phyloP scores from a whole-genome alignment of 2,888 invertebrate genomes.

The Megalurothrips usitatus region DNA sequence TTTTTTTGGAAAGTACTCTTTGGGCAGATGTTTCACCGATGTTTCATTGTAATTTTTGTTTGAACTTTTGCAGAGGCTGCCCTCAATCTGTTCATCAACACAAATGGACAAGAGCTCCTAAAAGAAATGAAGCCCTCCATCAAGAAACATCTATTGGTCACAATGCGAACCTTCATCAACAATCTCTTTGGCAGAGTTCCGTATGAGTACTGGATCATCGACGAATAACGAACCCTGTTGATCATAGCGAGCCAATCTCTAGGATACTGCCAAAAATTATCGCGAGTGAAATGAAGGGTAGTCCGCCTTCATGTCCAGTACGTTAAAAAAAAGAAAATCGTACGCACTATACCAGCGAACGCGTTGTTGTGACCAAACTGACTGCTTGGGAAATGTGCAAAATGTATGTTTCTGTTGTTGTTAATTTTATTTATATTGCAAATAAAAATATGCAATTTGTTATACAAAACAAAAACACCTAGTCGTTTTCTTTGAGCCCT shows the following conservation, averaged over 20 bases:
- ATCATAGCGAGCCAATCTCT: too few relatives aligned
- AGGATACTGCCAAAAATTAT: too few relatives aligned
- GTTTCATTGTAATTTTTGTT: constrained; percentile 14
- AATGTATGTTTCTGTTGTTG: constrained; percentile 21
- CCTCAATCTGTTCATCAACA: constrained; percentile 78
- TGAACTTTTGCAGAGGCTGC: constrained; percentile 63
- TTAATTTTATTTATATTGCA: constrained; percentile 17
- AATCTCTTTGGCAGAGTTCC: constrained; percentile 71
- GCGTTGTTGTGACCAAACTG: neutral
- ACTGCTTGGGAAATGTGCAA: constrained; percentile 1
- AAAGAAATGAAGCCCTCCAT: constrained; percentile 85
- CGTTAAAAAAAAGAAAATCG: too few relatives aligned
- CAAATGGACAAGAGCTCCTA: constrained; percentile 75
- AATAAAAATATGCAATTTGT: neutral
- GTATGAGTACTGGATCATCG: constrained; percentile 68
- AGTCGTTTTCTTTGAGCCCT: neutral
- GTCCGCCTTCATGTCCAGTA: too few relatives aligned
- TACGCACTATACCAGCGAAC: too few relatives aligned
- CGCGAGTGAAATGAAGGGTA: too few relatives aligned
- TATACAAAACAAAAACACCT: neutral
- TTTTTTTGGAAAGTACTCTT: constrained; percentile 30
- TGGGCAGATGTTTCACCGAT: neutral
- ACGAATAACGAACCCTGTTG: constrained; percentile 34
- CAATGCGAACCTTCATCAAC: constrained; percentile 71
- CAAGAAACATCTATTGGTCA: constrained; percentile 67